phyloP scores from a whole-genome alignment of 2,797 vertebrate species.

The Hyperoplus lanceolatus region DNA sequence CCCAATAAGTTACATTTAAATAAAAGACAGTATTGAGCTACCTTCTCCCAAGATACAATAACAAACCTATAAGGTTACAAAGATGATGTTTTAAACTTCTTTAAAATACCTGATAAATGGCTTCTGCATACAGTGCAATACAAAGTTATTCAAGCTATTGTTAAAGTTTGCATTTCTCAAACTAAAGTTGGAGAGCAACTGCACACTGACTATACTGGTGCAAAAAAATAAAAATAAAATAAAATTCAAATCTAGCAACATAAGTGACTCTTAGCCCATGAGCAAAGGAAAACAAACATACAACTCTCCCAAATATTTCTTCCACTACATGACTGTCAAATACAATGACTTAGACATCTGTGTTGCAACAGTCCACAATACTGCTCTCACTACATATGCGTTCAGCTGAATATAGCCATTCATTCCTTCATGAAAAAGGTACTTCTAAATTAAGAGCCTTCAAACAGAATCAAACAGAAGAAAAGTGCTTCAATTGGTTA shows the following conservation, averaged over 20 bases:
- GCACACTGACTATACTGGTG: constrained; percentile 29
- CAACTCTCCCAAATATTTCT: constrained; percentile 23
- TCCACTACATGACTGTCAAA: constrained; percentile 11
- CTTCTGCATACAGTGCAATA: constrained; percentile 73
- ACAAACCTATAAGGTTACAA: constrained; percentile 72
- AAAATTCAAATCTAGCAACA: constrained; percentile 21
- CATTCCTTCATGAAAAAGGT: constrained; percentile 48
- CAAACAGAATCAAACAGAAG: constrained; percentile 18
- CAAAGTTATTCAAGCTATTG: constrained; percentile 61
- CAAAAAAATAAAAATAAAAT: constrained; percentile 28
- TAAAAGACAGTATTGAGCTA: constrained; percentile 73
- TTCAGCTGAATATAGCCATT: background rate
- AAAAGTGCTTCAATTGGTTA: constrained; percentile 52
- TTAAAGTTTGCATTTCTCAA: constrained; percentile 43
- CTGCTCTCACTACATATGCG: constrained; percentile 13
- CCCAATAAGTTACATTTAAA: constrained; percentile 85
- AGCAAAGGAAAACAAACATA: constrained; percentile 18
- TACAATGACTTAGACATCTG: constrained; percentile 3
- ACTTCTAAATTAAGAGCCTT: constrained; percentile 26
- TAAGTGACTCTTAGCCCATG: constrained; percentile 7
- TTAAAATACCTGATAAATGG: constrained; percentile 70
- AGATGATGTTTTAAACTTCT: constrained; percentile 52
- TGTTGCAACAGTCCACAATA: constrained; percentile 9
- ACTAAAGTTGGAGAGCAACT: constrained; percentile 46
- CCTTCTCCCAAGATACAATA: constrained; percentile 59